phyloP scores from a whole-genome alignment of 1,140 invertebrate genomes.

The Brachionus rotundiformis region DNA sequence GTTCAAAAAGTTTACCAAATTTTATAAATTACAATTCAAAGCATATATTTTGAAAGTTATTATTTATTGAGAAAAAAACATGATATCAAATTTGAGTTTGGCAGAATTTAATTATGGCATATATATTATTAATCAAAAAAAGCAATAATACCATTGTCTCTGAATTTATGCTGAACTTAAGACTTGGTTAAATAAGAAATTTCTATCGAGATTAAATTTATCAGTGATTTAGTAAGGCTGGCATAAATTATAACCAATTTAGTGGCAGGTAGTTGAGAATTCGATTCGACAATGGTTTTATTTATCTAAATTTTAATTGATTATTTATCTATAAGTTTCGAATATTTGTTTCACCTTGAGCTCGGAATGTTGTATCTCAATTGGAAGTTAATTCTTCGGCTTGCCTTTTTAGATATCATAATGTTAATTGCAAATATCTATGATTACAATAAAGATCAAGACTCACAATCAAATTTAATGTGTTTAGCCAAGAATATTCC shows the following conservation, averaged over 20 bases:
- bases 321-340: constrained; percentile 1
- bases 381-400: constrained; percentile 7
- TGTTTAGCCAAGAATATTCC: not conserved
- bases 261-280: not conserved
- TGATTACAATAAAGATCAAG: not conserved
- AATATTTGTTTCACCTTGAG: not conserved
- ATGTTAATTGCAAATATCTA: constrained; percentile 1
- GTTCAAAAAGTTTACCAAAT: constrained; percentile 12
- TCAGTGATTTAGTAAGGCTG: not conserved
- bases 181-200: not conserved
- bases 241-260: not conserved
- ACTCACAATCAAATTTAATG: not conserved
- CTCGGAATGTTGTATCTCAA: not conserved
- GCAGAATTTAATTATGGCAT: not conserved
- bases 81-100: not conserved
- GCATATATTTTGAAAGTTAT: not conserved
- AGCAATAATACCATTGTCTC: constrained; percentile 5
- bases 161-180: not conserved
- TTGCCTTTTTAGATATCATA: not conserved
- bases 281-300: not conserved
- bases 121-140: not conserved
- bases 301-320: constrained; percentile 3
- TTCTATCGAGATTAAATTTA: not conserved
- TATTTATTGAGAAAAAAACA: constrained; percentile 10
- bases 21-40: not conserved